phyloP scores from a whole-genome alignment of 2,888 invertebrate genomes.

The Brachyopa scutellaris region DNA sequence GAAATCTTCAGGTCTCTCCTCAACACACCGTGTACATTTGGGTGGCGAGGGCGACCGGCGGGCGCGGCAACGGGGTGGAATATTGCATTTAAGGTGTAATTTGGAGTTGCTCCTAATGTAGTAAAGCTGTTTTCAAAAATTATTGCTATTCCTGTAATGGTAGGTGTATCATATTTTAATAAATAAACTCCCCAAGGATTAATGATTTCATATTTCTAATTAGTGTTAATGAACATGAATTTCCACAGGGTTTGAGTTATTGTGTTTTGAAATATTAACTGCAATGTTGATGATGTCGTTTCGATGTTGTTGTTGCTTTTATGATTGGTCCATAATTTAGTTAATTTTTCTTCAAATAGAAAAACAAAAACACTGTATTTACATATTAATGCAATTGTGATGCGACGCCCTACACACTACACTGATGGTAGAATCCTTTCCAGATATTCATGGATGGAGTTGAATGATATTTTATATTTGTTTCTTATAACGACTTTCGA shows the following conservation, averaged over 20 bases:
- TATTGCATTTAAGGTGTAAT: conserved; percentile 50
- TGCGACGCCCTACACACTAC: no score
- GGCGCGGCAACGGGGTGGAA: conserved; percentile 1
- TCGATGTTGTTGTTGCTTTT: conserved; percentile 11
- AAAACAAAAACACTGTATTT: no score
- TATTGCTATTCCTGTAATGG: conserved; percentile 45
- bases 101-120: conserved; percentile 56
- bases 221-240: conserved; percentile 54
- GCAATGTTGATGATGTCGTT: conserved; percentile 22
- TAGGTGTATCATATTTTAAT: conserved; percentile 57
- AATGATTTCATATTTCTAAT: conserved; percentile 65
- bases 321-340: conserved; percentile 1
- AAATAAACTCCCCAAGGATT: conserved; percentile 56
- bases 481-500: no score
- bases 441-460: no score
- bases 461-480: no score
- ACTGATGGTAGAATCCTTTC: no score
- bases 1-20: conserved; percentile 29
- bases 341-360: not conserved
- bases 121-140: conserved; percentile 66
- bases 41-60: no score
- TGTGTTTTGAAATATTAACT: conserved; percentile 54
- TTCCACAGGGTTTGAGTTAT: conserved; percentile 23
- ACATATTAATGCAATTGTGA: no score
- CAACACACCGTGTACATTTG: not conserved